A percentile compares a stretch with the other conserved stretches of the same genome.
Conservation (phyloP, 2,113 vertebrate species). For the Hyperopisus bebe region DNA sequence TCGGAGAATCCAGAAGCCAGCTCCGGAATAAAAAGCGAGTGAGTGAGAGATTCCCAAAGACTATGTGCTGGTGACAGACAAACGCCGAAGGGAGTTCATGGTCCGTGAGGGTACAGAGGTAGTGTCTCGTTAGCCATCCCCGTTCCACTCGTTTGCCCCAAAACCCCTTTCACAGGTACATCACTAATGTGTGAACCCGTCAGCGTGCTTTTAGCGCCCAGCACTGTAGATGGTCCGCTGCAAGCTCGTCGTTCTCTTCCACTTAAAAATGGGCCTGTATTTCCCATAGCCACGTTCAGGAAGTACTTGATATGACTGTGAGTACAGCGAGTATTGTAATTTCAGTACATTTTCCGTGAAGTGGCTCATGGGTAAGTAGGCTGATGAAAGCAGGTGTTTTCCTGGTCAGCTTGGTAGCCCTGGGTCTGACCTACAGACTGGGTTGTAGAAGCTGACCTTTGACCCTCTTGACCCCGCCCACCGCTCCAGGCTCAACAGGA, state of each 20-base stretch:
- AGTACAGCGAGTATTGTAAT: background rate
- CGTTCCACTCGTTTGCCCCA: background rate
- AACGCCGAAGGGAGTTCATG: background rate
- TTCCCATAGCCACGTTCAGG: background rate
- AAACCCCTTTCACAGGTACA: background rate
- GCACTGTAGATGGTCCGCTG: background rate
- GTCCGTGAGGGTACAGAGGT: background rate
- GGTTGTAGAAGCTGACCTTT: background rate
- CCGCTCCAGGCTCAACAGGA: conserved; percentile 76
- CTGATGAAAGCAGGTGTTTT: background rate
- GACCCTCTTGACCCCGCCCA: background rate
- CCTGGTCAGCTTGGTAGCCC: background rate
- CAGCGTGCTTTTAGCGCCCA: background rate
- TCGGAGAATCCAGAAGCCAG: background rate
- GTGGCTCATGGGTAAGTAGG: background rate
- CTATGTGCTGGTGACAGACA: background rate
- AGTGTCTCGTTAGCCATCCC: background rate
- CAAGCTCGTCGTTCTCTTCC: background rate
- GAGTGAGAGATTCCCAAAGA: too few species aligned
- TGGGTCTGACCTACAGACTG: background rate
- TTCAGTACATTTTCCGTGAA: background rate
- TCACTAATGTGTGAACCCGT: background rate
- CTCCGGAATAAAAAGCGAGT: background rate
- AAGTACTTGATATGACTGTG: background rate
- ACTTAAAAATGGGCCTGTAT: background rate